These are phyloP conservation scores for Psilopsiagon aurifrons DNA, from an alignment of 2,113 vertebrate species.

Conservation along the genomic window DNA sequence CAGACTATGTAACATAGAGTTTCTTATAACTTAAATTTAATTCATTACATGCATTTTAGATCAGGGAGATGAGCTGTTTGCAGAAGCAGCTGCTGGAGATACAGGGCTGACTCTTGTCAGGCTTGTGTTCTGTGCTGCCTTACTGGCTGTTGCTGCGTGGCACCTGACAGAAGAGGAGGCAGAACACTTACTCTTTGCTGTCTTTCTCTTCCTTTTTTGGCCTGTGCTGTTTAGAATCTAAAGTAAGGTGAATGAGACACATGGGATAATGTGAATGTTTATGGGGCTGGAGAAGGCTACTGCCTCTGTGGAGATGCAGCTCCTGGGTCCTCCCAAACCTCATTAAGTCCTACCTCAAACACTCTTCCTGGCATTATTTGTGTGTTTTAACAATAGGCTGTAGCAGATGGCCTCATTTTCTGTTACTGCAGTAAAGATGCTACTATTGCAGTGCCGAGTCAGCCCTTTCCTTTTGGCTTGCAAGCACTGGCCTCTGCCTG, in stretches of 20 bases:
- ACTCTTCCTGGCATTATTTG: background rate
- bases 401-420: background rate
- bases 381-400: background rate
- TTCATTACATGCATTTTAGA: background rate
- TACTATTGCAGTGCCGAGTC: rapidly evolving
- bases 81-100: background rate
- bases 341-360: background rate
- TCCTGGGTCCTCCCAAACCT: background rate
- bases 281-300: background rate
- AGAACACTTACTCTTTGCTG: background rate
- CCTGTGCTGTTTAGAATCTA: background rate
- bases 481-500: background rate
- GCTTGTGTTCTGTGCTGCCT: rapidly evolving
- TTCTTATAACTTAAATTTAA: background rate
- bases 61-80: background rate
- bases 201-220: background rate
- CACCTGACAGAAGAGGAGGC: background rate
- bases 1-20: background rate
- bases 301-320: background rate
- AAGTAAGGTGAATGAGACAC: background rate
- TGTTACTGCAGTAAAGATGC: background rate
- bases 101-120: background rate
- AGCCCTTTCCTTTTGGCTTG: background rate
- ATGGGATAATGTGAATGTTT: rapidly evolving
- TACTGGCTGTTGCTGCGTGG: rapidly evolving